Evolutionary conservation across 2,888 invertebrate genomes (phyloP).

Genomic region (Alentia gelatinosa): DNA sequence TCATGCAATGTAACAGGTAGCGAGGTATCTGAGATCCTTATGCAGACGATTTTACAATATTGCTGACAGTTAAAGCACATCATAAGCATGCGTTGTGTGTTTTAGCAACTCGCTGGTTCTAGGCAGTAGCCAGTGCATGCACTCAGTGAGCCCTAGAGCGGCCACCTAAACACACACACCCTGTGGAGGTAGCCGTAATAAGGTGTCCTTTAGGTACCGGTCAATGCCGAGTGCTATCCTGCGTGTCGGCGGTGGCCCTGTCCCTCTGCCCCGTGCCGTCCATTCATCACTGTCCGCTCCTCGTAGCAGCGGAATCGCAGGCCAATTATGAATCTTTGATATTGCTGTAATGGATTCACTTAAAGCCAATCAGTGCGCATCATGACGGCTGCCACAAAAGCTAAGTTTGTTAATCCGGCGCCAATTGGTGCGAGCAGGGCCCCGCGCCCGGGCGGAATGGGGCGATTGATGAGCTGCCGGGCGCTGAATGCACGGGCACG

Average conservation of each 20-base stretch:
- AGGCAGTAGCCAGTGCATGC: no score
- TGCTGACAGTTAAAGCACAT: no score
- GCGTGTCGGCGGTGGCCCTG: not conserved
- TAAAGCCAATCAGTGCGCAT: constrained; percentile 39
- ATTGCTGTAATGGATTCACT: constrained; percentile 47
- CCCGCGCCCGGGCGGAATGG: not conserved
- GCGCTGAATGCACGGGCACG: not conserved
- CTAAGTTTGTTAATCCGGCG: constrained; percentile 37
- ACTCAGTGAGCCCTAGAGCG: not conserved
- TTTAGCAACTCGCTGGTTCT: no score
- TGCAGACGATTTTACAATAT: no score
- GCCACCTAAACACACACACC: not conserved
- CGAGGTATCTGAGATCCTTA: no score
- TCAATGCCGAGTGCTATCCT: not conserved
- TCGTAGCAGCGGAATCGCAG: not conserved
- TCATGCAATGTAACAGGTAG: no score
- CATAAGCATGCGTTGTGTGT: no score
- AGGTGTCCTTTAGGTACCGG: not conserved
- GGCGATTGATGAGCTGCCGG: constrained; percentile 12
- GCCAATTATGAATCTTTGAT: constrained; percentile 47
- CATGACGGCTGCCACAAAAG: constrained; percentile 22
- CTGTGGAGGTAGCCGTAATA: no score
- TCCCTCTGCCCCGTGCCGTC: not conserved
- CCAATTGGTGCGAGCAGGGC: not conserved
- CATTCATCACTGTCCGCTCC: not conserved